phyloP scores from a whole-genome alignment of 2,888 invertebrate species.

The Fabriciana adippe region DNA sequence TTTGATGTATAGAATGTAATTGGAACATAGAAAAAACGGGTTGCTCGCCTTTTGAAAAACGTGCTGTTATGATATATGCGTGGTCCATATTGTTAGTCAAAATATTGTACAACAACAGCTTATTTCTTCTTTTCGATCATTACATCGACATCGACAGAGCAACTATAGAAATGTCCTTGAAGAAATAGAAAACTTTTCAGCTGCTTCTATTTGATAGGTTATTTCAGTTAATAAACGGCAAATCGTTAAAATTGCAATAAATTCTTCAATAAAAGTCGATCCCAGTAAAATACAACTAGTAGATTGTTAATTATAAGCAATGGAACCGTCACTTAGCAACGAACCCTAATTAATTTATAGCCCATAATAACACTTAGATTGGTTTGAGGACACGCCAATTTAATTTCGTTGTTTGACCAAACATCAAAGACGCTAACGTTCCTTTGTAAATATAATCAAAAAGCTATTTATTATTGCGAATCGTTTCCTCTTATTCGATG shows the following conservation, averaged over 20 bases:
- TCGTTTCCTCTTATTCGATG: background rate
- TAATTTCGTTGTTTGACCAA: constrained; percentile 32
- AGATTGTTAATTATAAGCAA: constrained; percentile 14
- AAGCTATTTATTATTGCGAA: background rate
- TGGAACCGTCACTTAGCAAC: constrained; percentile 15
- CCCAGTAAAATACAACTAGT: constrained; percentile 14
- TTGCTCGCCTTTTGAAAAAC: background rate
- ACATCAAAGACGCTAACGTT: constrained; percentile 26
- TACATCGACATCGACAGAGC: too few relatives aligned
- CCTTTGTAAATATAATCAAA: constrained; percentile 18
- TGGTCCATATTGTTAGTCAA: too few relatives aligned
- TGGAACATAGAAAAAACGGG: background rate
- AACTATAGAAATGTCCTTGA: too few relatives aligned
- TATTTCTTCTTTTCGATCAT: too few relatives aligned
- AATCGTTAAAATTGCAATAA: constrained; percentile 6
- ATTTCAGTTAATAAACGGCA: background rate
- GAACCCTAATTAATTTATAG: constrained; percentile 34
- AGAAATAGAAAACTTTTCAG: too few relatives aligned
- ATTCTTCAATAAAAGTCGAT: constrained; percentile 5
- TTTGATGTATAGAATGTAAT: constrained; percentile 3
- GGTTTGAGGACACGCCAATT: constrained; percentile 28
- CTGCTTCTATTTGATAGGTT: too few relatives aligned
- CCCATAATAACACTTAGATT: constrained; percentile 25
- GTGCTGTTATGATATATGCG: too few relatives aligned
- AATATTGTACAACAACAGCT: too few relatives aligned